Percentiles rank a stretch among this genome's conserved stretches.
These are phyloP conservation scores for Buceros bicornis DNA, from an alignment of 2,797 vertebrate species.

Conservation along the genomic window DNA sequence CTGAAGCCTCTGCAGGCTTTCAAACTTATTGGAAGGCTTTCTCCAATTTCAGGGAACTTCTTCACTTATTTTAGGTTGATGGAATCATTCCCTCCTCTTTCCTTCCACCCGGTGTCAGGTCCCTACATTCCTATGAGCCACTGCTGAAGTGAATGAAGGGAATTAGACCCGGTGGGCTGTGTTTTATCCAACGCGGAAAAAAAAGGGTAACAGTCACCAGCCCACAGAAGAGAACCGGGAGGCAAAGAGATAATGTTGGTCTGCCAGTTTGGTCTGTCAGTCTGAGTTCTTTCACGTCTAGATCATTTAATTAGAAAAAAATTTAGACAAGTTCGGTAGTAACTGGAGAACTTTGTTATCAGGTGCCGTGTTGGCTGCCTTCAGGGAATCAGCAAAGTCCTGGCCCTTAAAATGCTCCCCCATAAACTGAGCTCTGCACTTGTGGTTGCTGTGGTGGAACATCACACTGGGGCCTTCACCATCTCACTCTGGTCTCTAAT, in stretches of 20 bases:
- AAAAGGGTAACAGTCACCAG: not conserved
- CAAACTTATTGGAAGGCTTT: not conserved
- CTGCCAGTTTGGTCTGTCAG: not conserved
- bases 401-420: not conserved
- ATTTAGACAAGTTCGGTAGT: not conserved
- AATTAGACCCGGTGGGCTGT: not conserved
- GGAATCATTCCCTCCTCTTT: not conserved
- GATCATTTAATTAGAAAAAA: not conserved
- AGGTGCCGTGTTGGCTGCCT: not conserved
- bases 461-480: not conserved
- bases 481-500: not conserved
- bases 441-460: not conserved
- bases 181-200: not conserved
- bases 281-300: not conserved
- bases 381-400: not conserved
- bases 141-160: not conserved
- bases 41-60: not conserved
- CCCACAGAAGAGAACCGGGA: not conserved
- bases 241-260: not conserved
- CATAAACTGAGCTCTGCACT: not conserved
- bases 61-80: not conserved
- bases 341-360: not conserved
- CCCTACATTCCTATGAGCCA: not conserved
- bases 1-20: not conserved
- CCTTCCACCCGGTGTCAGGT: fast-evolving